These are phyloP conservation scores for Lasaia peninsularis DNA, from an alignment of 1,140 invertebrate genomes.

Conservation along the genomic window DNA sequence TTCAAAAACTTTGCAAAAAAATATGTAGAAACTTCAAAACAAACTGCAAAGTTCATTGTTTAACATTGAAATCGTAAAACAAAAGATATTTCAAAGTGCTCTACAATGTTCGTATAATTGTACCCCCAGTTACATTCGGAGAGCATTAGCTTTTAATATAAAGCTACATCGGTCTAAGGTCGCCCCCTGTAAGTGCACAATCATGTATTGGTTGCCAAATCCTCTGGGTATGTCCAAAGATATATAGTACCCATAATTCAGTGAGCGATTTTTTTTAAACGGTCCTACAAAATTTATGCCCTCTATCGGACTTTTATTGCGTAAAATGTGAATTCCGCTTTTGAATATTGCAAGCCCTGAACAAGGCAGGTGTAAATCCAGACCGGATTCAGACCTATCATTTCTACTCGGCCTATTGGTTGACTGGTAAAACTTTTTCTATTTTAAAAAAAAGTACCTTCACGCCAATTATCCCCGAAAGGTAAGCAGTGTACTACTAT, in stretches of 20 bases:
- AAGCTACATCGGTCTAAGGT: conserved; percentile 27
- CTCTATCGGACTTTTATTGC: conserved; percentile 46
- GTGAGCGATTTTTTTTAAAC: conserved; percentile 51
- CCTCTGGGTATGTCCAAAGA: conserved; percentile 46
- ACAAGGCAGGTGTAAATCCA: too few relatives aligned
- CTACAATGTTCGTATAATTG: conserved; percentile 10
- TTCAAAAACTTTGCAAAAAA: too few relatives aligned
- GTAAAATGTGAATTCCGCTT: conserved; percentile 28
- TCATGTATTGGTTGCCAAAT: conserved; percentile 69
- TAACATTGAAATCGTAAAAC: background rate
- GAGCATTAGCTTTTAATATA: conserved; percentile 23
- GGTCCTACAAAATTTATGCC: conserved; percentile 48
- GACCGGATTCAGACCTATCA: too few relatives aligned
- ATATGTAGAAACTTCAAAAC: background rate
- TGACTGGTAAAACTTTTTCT: background rate
- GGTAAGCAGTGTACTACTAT: too few relatives aligned
- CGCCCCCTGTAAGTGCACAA: conserved; percentile 56
- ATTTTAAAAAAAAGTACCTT: conserved; percentile 32
- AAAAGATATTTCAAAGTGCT: conserved; percentile 10
- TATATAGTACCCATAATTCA: conserved; percentile 50
- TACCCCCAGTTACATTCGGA: conserved; percentile 5
- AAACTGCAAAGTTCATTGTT: background rate
- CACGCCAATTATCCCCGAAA: too few relatives aligned
- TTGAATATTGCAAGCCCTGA: conserved; percentile 17
- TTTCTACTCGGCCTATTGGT: too few relatives aligned